Base-by-base conservation (phyloP, 2,113 vertebrate genomes). In the Camelus bactrianus region DNA sequence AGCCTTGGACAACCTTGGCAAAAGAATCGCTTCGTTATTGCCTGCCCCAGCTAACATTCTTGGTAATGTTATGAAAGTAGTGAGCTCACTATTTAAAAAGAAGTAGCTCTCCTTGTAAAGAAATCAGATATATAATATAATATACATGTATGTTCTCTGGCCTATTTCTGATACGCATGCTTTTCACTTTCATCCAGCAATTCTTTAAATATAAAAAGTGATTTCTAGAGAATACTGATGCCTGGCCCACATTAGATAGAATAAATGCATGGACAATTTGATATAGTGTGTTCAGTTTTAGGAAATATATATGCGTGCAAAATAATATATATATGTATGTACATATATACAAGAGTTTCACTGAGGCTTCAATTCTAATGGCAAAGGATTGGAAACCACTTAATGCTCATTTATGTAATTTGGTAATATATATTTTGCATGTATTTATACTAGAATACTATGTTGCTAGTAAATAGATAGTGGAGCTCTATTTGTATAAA, bases 61-160 rank as follows among this genome's bases (percentile, higher is more conserved):
- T 64, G 20, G 5, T 54, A 0, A 2, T 1, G 0, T 15, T 89
- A 0, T 69, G 26, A 62, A 1, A 6, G 64, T 48, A 0, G 0
- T 94, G 4, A 1, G 0, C 2, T 72, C 17, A 2, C 1, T 77
- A 2, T 65, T 93, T 30, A 58, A n/a, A 42, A 30, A 28, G 1
- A 64, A 77, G 24, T 38, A 91, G 46, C 4, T 90, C 17, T 83
- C 2, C 22, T 84, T 32, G 83, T 56, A 62, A 93, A 52, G 14
- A 69, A 82, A 52, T 85, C 48, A 38, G 38, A 83, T 14, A 56
- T 79, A 38, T 38, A 38, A 38, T 38, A 24, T 5, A 56, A 12
- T 72, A 14, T 8, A 1, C 62, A 17, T 13, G 9, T 75, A 69
- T 12, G 48, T 72, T 8, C 8, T 69, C 19, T 86, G 46, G 0